Evolutionary conservation across 2,113 vertebrate species (phyloP).

Genomic region (Calonectris borealis): DNA sequence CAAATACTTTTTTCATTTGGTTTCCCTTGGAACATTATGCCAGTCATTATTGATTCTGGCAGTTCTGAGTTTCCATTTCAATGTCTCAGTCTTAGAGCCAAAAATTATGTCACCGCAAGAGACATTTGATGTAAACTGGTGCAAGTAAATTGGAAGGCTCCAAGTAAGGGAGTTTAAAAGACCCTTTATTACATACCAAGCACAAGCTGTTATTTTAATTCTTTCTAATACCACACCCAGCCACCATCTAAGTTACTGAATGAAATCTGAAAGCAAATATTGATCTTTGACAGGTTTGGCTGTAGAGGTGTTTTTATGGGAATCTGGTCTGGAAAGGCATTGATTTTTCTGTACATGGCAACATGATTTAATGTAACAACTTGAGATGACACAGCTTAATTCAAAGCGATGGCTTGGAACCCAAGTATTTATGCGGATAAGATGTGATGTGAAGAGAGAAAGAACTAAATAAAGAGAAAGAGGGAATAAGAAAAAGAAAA

Average conservation of each 20-base stretch:
- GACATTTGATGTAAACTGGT: neutral
- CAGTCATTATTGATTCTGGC: conserved; percentile 22
- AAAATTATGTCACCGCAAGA: conserved; percentile 16
- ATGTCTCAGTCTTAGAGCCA: neutral
- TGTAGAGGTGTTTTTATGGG: neutral
- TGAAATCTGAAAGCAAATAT: neutral
- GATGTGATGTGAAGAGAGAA: neutral
- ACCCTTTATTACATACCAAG: neutral
- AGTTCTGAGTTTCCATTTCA: conserved; percentile 37
- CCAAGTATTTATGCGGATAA: neutral
- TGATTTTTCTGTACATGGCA: neutral
- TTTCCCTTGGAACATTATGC: neutral
- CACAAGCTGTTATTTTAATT: neutral
- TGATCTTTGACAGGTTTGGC: neutral
- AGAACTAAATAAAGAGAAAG: neutral
- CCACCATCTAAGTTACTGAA: neutral
- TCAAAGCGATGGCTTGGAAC: neutral
- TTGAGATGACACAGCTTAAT: neutral
- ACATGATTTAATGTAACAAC: neutral
- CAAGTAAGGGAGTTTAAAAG: neutral
- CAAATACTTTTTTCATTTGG: conserved; percentile 31
- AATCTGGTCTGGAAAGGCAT: neutral
- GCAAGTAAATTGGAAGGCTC: neutral
- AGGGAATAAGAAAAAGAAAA: neutral
- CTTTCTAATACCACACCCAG: neutral